Base-by-base conservation (phyloP, 2,113 vertebrate genomes). In the Grus americana region DNA sequence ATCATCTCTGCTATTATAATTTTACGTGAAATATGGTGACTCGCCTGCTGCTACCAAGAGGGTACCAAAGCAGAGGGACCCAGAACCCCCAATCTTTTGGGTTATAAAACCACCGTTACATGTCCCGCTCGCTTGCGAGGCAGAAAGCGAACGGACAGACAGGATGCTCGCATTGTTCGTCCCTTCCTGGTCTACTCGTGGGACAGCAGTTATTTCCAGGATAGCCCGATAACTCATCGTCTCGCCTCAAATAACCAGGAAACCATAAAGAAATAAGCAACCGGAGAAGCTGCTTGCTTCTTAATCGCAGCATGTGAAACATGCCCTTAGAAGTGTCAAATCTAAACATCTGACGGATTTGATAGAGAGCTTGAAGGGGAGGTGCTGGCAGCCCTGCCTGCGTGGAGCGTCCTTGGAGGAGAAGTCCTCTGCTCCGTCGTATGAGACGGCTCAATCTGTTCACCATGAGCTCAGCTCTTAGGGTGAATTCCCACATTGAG, bases 171-270 rank as follows among this genome's bases (percentile, higher is more conserved):
- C 91, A 97, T 95, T 96, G 95, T 97, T 96, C 4, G 38, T 66
- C 95, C 84, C 84, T 96, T 97, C 96, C 95, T 96, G 95, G 93
- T 73, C 62, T 91, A 24, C 63, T 92, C 50, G 1, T 32, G 93
- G 91, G 95, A 91, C 93, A 91, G 81, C 63, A 92, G 91, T 72
- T 93, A 91, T 92, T 96, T 93, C 93, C 97, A 97, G 93, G 85
- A 92, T 36, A 90, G 55, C 81, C 70, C 7, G 5, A 5, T 58
- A 97, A 97, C 91, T 95, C 93, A 95, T 87, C 91, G 24, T 75
- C 91, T 96, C 2, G 65, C 91, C 91, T 89, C 88, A 72, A 92
- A 81, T 85, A 79, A 87, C 95, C 47, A 74, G 93, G 95, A 96
- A 95, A 55, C 67, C 1, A 2, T 30, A 26, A 62, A 90, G 71